Base-by-base conservation (phyloP, 2,888 invertebrate genomes). In the Netelia virgata region DNA sequence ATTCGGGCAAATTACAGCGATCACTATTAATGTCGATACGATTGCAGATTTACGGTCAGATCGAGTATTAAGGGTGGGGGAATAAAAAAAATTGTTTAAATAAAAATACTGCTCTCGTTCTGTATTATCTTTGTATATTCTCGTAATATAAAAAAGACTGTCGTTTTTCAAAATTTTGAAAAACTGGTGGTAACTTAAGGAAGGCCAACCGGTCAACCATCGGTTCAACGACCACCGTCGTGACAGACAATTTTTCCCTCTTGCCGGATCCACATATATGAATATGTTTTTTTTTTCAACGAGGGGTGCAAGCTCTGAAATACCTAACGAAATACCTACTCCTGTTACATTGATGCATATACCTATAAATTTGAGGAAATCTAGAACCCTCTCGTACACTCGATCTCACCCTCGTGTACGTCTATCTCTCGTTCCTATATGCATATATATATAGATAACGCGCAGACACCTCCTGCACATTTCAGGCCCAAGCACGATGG, bases 401-500 rank as follows among this genome's bases (percentile, higher is more conserved):
- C 63, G 41, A 69, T 61, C 77, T 70, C 63, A 43, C 43, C 82
- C 84, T 16, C 47, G 2, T 59, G 64, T 64, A 41, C 41, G 61
- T 74, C 63, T 66, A 70, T 82, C 78, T 77, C 36, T 23, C 53
- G 53, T 59, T 36, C 20, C 41, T 5, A 53, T 64, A 69, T 36
- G 11, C n/a, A n/a, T 43, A 36, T 63, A 14, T 36, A 53, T 23
- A 18, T 23, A 43, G 11, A 18, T 14, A 53, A 43, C 18, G 16
- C 9, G 16, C 18, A 18, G 9, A 57, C 55, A 55, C n/a, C 20
- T 18, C 68, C 63, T 64, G 16, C 63, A 68, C 73, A 57, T 66
- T 84, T 74, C 77, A 43, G 57, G 68, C 74, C 77, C 41, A 77
- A 77, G 64, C 64, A 76, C 75, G 77, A 82, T 83, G 83, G 85